Percentiles rank a stretch among this genome's conserved stretches.
Conservation (phyloP, 2,113 vertebrate species). For the Dicrurus megarhynchus region DNA sequence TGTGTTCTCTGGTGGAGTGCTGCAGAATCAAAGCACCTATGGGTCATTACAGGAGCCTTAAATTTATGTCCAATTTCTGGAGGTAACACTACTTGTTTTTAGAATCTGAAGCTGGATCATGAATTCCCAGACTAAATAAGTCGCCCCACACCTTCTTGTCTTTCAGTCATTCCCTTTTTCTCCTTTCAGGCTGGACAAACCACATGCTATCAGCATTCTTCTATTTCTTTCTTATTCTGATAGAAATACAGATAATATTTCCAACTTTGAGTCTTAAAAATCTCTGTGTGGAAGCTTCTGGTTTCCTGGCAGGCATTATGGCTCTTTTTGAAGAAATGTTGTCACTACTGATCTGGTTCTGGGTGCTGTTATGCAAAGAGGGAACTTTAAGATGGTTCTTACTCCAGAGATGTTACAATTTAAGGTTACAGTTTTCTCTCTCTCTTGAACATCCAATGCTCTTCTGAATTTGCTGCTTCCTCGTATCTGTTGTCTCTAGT, state of each 20-base stretch:
- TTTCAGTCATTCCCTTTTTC: neutral
- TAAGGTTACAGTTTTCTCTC: neutral
- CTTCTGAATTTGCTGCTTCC: neutral
- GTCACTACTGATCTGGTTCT: neutral
- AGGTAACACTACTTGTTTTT: neutral
- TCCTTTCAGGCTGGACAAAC: neutral
- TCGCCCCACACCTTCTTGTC: neutral
- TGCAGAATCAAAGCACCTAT: neutral
- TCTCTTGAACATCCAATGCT: neutral
- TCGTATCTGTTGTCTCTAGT: neutral
- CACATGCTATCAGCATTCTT: neutral
- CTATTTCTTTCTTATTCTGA: neutral
- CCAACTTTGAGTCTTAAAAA: neutral
- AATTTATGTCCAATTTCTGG: neutral
- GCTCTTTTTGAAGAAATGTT: neutral
- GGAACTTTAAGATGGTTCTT: neutral
- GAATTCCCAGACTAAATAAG: neutral
- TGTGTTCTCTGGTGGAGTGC: neutral
- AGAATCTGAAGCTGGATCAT: neutral
- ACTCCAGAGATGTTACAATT: neutral
- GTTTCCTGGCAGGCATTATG: neutral
- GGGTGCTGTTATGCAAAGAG: neutral
- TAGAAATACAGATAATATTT: neutral
- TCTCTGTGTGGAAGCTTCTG: neutral
- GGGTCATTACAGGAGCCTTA: neutral